Evolutionary conservation across 1,140 invertebrate species (phyloP), one percentile per base, ranked within the genome.

Genomic region (Agrypnia vestita): DNA sequence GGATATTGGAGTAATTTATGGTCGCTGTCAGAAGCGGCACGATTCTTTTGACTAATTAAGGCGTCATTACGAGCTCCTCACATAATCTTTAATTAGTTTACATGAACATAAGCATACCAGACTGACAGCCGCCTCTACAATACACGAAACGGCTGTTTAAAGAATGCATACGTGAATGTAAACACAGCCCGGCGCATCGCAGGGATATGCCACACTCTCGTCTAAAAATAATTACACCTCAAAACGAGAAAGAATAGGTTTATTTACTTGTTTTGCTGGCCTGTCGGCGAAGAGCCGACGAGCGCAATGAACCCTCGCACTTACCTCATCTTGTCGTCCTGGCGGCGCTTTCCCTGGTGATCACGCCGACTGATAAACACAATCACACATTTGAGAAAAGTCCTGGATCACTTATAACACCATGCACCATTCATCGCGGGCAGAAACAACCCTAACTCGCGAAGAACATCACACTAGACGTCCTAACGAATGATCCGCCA

Each of bases 261-360:
- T 78, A 67, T 67, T 77, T 77, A 77, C 67, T 77, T 77, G 61
- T 78, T 72, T 77, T 72, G 71, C 25, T 74, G 21, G 62, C 62
- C 62, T 35, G 74, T 78, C 76, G 62, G 62, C 76, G 67, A 78
- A 78, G 25, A 61, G 46, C 7, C 19, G 51, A 43, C 64, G 25
- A 17, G 51, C 49, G 21, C 51, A 17, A 43, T 47, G 43, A 71
- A 56, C 35, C 11, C 21, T 11, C 43, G 17, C n/a, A 73, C 77
- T 78, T 72, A 78, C 77, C 77, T 78, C 77, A 78, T 78, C 53
- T 78, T 78, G 49, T 11, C 53, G 53, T 55, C 61, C 46, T 51
- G 21, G n/a, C 44, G 55, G 53, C 56, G 77, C 43, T 74, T 79
- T 74, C 49, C 71, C 71, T 62, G 71, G 53, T 73, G 55, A 74